Evolutionary conservation across 2,888 invertebrate genomes (phyloP), one percentile per base, ranked within the genome.

Genomic region (Abscondita cerata): DNA sequence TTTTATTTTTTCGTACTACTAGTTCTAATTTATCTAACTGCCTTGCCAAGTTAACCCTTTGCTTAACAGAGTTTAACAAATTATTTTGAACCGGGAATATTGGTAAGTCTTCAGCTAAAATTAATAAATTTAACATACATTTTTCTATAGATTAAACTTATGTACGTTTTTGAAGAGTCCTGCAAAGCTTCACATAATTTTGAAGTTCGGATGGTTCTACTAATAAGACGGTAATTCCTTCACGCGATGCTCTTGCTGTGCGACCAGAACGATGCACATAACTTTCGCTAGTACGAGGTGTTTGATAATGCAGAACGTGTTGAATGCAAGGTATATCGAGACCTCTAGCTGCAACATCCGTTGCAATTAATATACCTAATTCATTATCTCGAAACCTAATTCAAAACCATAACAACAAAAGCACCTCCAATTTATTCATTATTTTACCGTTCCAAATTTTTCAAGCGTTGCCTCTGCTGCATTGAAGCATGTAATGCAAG

Each of bases 301-400:
- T 96, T 68, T 85, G 97, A 81, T 97, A 99, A 80, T 99, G 99
- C 65, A 99, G 85, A 1, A 99, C 98, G 81, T 98, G 96, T 69
- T 97, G 89, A 1, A 99, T 91, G 70, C 89, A 86, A 0, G 95
- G 93, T 71, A 99, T 96, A 82, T 99, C 99, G 44, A 99, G 82
- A 0, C 99, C 99, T 59, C 99, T 85, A 0, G 99, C 97, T 0
- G 99, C 98, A 3, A 99, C 98, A 83, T 99, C 99, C 0, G 97
- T 98, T 1, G 98, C 90, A 61, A 99, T 86, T 33, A 99, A 81
- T 5, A 99, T 78, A 0, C 92, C 90, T 67, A 86, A 84, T 0
- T 87, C 84, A 70, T 88, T 86, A 58, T 87, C 88, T 34, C 90
- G 86, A 79, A 93, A 93, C 66, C 90, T 89, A 56, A 75, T 73